Evolutionary conservation across 2,797 vertebrate genomes (phyloP).

Genomic region (Spinus pinus): DNA sequence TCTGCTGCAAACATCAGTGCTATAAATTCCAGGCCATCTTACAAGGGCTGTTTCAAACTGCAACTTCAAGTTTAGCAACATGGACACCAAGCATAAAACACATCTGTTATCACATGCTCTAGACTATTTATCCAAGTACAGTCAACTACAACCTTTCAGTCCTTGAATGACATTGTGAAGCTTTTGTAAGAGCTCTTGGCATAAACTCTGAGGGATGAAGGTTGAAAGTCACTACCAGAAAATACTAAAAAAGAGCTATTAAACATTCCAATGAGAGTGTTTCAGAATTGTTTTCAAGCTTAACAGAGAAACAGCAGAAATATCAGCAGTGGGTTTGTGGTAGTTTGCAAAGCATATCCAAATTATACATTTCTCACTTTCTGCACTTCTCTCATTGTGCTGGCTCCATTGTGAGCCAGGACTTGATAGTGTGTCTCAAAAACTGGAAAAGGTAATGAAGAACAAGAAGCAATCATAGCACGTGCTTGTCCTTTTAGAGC

Average conservation of each 20-base stretch:
- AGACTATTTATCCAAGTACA: background rate
- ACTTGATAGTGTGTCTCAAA: background rate
- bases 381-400: background rate
- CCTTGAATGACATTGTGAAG: background rate
- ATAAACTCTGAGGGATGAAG: background rate
- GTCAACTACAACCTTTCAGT: background rate
- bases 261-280: background rate
- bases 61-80: background rate
- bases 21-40: background rate
- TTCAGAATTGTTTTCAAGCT: background rate
- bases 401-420: background rate
- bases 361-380: background rate
- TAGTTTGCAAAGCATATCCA: background rate
- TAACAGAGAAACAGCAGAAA: background rate
- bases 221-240: background rate
- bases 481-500: background rate
- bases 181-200: background rate
- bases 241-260: background rate
- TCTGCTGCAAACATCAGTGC: background rate
- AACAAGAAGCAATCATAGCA: background rate
- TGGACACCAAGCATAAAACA: background rate
- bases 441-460: background rate
- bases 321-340: background rate
- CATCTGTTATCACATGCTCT: background rate
- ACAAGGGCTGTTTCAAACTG: background rate